Evolutionary conservation across 2,113 vertebrate genomes (phyloP), one percentile per base, ranked within the genome.

Genomic region (Helogale parvula): DNA sequence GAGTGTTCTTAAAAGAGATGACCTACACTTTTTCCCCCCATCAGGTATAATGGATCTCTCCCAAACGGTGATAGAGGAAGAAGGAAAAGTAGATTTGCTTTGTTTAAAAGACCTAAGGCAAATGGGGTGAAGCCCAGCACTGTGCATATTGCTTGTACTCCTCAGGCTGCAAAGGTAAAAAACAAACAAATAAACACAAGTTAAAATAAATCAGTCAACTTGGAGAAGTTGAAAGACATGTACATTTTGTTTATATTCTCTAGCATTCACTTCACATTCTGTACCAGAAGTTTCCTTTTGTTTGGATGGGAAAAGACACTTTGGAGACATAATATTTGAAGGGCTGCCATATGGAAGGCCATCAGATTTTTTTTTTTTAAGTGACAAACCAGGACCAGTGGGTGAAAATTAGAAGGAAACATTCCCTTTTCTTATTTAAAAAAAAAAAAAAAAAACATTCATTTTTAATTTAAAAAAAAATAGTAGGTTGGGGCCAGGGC

Each of bases 101-200:
- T 99, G 98, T 99, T 99, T 98, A 99, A 99, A 99, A 99, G 99
- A 96, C 99, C 99, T 94, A 99, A 99, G 98, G 99, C 99, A 97
- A 99, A 99, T 89, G 99, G 99, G 97, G 99, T 99, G 98, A 99
- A 99, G 98, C 99, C 99, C 83, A 99, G 99, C 99, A 99, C 99
- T 94, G 99, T 99, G 96, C 99, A 99, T 93, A 99, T 99, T 97
- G 99, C 99, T 98, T 99, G 99, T 98, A 99, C 99, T 72, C 99
- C 99, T 93, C 99, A 99, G 98, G 99, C 99, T 98, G 99, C 99
- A 98, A 99, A 99, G 99, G 99, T 99, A 99, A 99, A 89, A 72
- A 80, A 85, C 54, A 29, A 8, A 77, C 52, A 47, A 7, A 76
- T 50, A 45, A 38, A 68, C 35, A 16, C 47, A 71, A 69, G 29